Evolutionary conservation across 1,140 invertebrate genomes (phyloP).

Genomic region (Drosophila setifemur): DNA sequence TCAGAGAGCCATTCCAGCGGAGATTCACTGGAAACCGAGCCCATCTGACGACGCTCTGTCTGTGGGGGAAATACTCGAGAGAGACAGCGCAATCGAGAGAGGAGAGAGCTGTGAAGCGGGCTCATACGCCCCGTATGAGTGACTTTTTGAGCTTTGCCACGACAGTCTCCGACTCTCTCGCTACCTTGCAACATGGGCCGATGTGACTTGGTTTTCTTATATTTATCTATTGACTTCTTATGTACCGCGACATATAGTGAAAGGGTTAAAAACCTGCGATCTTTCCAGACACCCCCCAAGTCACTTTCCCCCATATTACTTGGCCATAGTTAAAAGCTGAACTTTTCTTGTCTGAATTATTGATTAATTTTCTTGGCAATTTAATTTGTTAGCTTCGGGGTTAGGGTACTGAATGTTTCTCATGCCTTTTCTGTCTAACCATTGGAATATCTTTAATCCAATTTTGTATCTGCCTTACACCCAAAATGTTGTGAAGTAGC

Average conservation of each 20-base stretch:
- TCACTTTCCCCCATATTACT: not conserved
- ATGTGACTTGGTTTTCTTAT: slow-evolving; percentile 13
- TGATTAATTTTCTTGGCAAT: slow-evolving; percentile 55
- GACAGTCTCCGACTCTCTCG: not conserved
- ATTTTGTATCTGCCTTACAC: not conserved
- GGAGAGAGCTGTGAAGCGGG: slow-evolving; percentile 3
- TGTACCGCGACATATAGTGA: slow-evolving; percentile 68
- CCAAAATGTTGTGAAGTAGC: not conserved
- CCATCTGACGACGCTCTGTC: slow-evolving; percentile 66
- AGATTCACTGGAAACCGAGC: slow-evolving; percentile 38
- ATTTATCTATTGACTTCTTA: slow-evolving; percentile 46
- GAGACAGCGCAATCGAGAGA: slow-evolving; percentile 30
- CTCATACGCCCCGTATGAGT: slow-evolving; percentile 55
- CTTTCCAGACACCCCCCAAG: slow-evolving; percentile 10
- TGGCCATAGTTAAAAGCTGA: slow-evolving; percentile 16
- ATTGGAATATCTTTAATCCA: not conserved
- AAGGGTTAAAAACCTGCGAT: slow-evolving; percentile 80
- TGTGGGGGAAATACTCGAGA: slow-evolving; percentile 53
- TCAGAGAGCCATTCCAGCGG: slow-evolving; percentile 45
- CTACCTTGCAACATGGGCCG: slow-evolving; percentile 2
- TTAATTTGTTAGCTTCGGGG: not conserved
- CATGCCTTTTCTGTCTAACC: not conserved
- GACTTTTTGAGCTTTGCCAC: slow-evolving; percentile 52
- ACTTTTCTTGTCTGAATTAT: slow-evolving; percentile 72
- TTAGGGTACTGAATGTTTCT: too few species aligned